A percentile compares a stretch with the other conserved stretches of the same genome.
Conservation (phyloP, 2,797 vertebrate genomes). For the Lithobates sylvaticus region DNA sequence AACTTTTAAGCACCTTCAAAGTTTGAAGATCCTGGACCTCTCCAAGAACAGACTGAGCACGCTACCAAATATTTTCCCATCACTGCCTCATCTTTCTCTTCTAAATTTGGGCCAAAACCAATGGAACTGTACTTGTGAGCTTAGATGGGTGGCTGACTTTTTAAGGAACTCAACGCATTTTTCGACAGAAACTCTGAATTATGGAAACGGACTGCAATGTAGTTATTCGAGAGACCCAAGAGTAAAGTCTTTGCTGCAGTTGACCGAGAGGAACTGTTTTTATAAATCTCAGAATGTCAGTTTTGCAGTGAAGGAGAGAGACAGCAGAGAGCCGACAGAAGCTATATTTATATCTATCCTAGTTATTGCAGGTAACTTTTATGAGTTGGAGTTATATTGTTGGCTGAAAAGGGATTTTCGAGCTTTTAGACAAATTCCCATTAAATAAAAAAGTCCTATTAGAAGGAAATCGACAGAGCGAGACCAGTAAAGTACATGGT, state of each 20-base stretch:
- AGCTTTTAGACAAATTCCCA: not conserved
- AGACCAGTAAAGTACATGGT: not conserved
- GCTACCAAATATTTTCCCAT: conserved; percentile 76
- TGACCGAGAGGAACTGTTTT: conserved; percentile 79
- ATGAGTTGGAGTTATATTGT: not conserved
- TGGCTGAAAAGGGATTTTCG: not conserved
- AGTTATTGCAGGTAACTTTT: conserved; percentile 81
- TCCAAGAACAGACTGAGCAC: conserved; percentile 77
- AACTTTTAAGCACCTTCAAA: conserved; percentile 74
- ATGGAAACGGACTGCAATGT: conserved; percentile 75
- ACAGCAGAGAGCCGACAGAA: conserved; percentile 75
- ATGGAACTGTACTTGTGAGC: conserved; percentile 83
- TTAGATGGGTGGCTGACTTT: conserved; percentile 74
- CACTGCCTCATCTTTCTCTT: conserved; percentile 75
- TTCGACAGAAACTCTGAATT: conserved; percentile 73
- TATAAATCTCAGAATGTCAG: conserved; percentile 77
- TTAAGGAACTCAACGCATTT: conserved; percentile 76
- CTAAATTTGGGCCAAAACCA: conserved; percentile 80
- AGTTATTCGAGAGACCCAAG: conserved; percentile 67
- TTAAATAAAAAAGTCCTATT: not conserved
- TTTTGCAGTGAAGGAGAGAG: conserved; percentile 66
- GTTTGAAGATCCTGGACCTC: conserved; percentile 78
- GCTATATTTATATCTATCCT: conserved; percentile 78
- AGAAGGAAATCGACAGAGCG: not conserved
- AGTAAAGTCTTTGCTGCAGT: conserved; percentile 74